phyloP scores from a whole-genome alignment of 2,113 vertebrate genomes.

The Kryptolebias marmoratus region DNA sequence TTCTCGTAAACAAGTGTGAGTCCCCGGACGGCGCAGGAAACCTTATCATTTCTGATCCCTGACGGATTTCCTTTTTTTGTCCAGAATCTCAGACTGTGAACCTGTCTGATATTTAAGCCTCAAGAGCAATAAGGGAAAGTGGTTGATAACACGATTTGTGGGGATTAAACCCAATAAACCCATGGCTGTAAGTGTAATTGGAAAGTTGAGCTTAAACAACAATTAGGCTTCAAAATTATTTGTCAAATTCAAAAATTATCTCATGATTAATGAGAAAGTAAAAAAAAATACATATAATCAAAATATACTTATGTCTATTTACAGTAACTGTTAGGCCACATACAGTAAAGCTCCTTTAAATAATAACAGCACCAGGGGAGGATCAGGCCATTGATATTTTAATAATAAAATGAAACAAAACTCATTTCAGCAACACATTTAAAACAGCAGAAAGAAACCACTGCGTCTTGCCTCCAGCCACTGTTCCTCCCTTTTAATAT shows the following conservation, averaged over 20 bases:
- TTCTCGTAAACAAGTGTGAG: not conserved
- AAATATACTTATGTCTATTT: not conserved
- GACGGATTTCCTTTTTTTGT: slow-evolving; percentile 17
- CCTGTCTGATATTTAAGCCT: slow-evolving; percentile 52
- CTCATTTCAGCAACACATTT: slow-evolving; percentile 25
- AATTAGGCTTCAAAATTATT: slow-evolving; percentile 15
- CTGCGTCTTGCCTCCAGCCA: slow-evolving; percentile 15
- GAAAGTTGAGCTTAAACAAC: slow-evolving; percentile 28
- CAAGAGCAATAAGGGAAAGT: slow-evolving; percentile 64
- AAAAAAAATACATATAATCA: not conserved
- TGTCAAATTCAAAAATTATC: slow-evolving; percentile 19
- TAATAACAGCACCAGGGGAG: not conserved
- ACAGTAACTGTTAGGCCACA: slow-evolving; percentile 4
- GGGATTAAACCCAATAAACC: slow-evolving; percentile 59
- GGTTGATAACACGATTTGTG: slow-evolving; percentile 60
- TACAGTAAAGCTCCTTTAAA: slow-evolving; percentile 14
- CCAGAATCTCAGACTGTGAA: slow-evolving; percentile 38
- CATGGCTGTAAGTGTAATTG: slow-evolving; percentile 57
- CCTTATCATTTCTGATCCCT: slow-evolving; percentile 60
- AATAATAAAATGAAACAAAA: slow-evolving; percentile 49
- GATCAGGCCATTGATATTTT: slow-evolving; percentile 36
- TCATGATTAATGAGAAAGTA: slow-evolving; percentile 1
- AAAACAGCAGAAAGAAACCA: slow-evolving; percentile 33
- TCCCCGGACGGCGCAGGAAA: slow-evolving; percentile 1
- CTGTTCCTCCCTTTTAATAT: slow-evolving; percentile 24